phyloP scores from a whole-genome alignment of 2,888 invertebrate species.

The Epistrophe grossulariae region DNA sequence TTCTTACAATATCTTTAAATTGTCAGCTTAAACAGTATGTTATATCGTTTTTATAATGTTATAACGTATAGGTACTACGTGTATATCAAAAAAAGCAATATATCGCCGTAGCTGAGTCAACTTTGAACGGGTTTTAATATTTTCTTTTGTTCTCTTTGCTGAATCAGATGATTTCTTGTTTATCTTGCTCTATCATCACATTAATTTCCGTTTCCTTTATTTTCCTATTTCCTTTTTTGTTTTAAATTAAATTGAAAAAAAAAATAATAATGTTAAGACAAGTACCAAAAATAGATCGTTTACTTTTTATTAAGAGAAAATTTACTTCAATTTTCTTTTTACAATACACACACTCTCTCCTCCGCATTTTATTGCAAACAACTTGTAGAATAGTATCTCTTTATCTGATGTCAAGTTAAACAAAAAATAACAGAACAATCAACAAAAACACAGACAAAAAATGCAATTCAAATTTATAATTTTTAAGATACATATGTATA shows the following conservation, averaged over 20 bases:
- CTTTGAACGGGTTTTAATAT: background rate
- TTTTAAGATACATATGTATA: slow-evolving; percentile 11
- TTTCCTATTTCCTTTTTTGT: background rate
- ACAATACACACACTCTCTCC: background rate
- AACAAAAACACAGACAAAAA: background rate
- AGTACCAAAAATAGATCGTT: background rate
- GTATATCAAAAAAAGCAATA: slow-evolving; percentile 2
- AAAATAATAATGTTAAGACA: background rate
- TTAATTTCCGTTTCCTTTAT: background rate
- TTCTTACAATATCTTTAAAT: too few relatives aligned
- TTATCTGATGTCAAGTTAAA: slow-evolving; percentile 4
- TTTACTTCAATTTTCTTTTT: background rate
- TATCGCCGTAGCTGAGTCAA: background rate
- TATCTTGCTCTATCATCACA: background rate
- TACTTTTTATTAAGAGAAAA: background rate
- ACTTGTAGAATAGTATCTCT: slow-evolving; percentile 3
- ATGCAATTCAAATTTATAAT: background rate
- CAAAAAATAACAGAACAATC: slow-evolving; percentile 23
- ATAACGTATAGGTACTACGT: background rate
- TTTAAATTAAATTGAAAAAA: background rate
- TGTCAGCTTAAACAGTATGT: too few relatives aligned
- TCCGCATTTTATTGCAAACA: slow-evolving; percentile 3
- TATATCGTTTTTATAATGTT: background rate
- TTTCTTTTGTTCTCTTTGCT: background rate
- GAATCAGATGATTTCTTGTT: background rate